Percentiles rank a stretch among this genome's conserved stretches.
These are phyloP conservation scores for Chamaea fasciata DNA, from an alignment of 2,113 vertebrate species.

Conservation along the genomic window DNA sequence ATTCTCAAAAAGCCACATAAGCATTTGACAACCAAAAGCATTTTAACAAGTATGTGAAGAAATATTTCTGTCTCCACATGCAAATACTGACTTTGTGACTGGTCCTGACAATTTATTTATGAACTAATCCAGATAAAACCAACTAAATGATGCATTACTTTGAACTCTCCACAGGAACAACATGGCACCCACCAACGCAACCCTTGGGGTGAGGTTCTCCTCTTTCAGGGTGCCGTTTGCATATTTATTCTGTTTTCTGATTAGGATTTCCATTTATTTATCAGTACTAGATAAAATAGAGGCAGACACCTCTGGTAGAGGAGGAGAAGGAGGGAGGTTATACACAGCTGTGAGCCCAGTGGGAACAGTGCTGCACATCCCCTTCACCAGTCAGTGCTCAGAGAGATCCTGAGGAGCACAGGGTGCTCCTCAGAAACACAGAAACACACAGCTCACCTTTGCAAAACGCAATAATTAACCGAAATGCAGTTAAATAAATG, in stretches of 20 bases:
- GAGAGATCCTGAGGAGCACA: background rate
- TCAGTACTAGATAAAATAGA: background rate
- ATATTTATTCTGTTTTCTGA: background rate
- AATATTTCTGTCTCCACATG: background rate
- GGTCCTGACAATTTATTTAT: background rate
- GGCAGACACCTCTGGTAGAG: background rate
- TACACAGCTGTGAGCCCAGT: background rate
- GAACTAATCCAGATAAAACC: background rate
- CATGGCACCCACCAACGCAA: background rate
- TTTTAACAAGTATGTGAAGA: background rate
- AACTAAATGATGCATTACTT: background rate
- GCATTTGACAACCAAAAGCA: background rate
- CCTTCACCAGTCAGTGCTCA: background rate
- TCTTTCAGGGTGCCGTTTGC: background rate
- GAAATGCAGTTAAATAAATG: background rate
- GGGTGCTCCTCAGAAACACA: background rate
- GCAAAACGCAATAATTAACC: background rate
- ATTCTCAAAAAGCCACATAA: background rate
- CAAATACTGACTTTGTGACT: background rate
- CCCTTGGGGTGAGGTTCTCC: background rate
- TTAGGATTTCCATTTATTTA: background rate
- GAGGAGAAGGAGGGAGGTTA: background rate
- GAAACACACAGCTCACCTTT: background rate
- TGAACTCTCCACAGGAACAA: background rate
- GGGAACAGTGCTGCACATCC: background rate